Conservation (phyloP, 2,888 invertebrate genomes). For the Ophion ventricosus region DNA sequence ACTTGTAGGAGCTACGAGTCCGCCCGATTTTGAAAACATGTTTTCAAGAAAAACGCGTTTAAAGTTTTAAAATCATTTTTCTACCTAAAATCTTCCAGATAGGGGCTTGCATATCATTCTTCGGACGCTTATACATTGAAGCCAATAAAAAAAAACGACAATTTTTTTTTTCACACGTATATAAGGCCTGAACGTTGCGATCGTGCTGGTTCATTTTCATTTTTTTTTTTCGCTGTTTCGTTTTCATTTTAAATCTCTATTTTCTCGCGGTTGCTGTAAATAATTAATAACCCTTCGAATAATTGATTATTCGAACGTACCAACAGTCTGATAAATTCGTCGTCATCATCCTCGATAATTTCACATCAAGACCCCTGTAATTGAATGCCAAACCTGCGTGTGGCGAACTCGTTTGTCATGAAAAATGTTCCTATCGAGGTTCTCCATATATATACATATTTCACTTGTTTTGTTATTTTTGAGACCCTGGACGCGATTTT, state of each 20-base stretch:
- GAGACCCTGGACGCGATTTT: background rate
- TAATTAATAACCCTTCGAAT: background rate
- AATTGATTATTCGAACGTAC: background rate
- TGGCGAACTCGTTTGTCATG: background rate
- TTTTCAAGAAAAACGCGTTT: too few species aligned
- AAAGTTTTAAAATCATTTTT: too few species aligned
- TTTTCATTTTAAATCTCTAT: background rate
- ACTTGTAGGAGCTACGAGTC: too few species aligned
- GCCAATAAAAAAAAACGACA: too few species aligned
- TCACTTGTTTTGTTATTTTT: background rate
- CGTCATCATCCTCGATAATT: background rate
- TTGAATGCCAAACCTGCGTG: background rate
- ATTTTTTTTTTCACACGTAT: too few species aligned
- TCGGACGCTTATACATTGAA: too few species aligned
- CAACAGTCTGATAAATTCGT: background rate
- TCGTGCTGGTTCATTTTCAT: background rate
- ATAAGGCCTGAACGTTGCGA: too few species aligned
- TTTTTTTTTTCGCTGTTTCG: background rate
- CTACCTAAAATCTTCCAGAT: too few species aligned
- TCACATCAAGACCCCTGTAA: background rate
- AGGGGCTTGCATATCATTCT: too few species aligned
- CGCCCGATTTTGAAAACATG: too few species aligned
- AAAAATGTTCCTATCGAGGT: background rate
- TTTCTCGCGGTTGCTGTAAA: background rate
- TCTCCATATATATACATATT: background rate